A percentile compares a stretch with the other conserved stretches of the same genome.
These are phyloP conservation scores for Cheumatopsyche charites DNA, from an alignment of 1,140 invertebrate genomes.

Conservation along the genomic window DNA sequence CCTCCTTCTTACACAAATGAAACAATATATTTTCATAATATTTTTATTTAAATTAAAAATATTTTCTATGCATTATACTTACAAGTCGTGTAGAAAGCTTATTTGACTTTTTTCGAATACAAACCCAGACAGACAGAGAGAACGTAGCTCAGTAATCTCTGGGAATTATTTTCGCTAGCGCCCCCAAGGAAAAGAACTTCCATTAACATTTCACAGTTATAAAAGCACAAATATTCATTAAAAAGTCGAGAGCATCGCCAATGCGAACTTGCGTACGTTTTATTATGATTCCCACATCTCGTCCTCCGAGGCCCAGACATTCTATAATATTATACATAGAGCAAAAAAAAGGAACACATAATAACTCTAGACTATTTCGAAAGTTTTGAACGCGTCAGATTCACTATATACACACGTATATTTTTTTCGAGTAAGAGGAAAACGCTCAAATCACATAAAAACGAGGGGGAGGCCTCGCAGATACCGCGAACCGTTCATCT, in stretches of 20 bases:
- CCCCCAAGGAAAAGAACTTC: conserved; percentile 36
- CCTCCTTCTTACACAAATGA: no score
- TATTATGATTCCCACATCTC: neutral
- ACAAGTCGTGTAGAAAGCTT: no score
- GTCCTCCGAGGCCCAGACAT: no score
- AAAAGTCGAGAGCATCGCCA: conserved; percentile 28
- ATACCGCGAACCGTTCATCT: conserved; percentile 37
- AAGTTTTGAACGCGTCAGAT: neutral
- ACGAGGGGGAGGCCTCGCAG: neutral
- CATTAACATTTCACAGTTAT: conserved; percentile 44
- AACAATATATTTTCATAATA: no score
- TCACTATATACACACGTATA: neutral
- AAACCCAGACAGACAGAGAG: no score
- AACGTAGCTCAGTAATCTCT: conserved; percentile 39
- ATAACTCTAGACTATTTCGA: neutral
- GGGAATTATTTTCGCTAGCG: conserved; percentile 38
- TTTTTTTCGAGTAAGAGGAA: conserved; percentile 13
- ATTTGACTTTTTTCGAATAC: conserved; percentile 1
- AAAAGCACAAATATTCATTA: conserved; percentile 38
- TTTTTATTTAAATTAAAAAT: no score
- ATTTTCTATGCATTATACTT: no score
- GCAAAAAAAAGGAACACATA: neutral
- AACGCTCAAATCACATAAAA: conserved; percentile 16
- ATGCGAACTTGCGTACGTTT: conserved; percentile 3
- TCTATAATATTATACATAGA: neutral